phyloP scores from a whole-genome alignment of 2,113 vertebrate genomes.

The Zootoca vivipara region DNA sequence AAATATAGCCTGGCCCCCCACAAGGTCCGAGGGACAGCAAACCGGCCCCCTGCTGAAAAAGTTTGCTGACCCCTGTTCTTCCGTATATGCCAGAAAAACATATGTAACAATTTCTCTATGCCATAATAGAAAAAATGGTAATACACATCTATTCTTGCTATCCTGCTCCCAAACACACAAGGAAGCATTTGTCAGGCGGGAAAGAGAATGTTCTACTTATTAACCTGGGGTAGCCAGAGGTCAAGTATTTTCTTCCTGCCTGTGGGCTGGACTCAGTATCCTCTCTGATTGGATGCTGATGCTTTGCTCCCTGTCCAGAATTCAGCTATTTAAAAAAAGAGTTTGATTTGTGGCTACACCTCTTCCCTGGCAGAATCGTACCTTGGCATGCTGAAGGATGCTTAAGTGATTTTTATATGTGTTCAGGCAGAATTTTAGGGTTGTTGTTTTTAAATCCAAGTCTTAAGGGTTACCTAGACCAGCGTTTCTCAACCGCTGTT shows the following conservation, averaged over 20 bases:
- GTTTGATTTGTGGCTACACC: not conserved
- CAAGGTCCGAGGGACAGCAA: too few relatives aligned
- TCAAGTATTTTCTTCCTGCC: not conserved
- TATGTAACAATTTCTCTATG: too few relatives aligned
- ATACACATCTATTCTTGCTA: too few relatives aligned
- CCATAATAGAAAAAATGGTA: too few relatives aligned
- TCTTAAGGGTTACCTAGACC: not conserved
- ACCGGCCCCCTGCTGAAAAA: too few relatives aligned
- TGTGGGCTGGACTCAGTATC: not conserved
- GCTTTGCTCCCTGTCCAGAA: not conserved
- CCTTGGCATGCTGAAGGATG: not conserved
- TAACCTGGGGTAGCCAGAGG: not conserved
- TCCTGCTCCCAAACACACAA: not conserved
- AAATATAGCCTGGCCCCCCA: too few relatives aligned
- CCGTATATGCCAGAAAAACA: too few relatives aligned
- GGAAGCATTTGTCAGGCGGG: not conserved
- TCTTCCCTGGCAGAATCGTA: not conserved
- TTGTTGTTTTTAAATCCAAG: not conserved
- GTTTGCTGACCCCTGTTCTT: too few relatives aligned
- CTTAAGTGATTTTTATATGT: not conserved
- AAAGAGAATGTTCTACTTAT: not conserved
- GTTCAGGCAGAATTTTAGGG: too few relatives aligned
- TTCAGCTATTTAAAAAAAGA: not conserved
- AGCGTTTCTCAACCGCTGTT: too few relatives aligned
- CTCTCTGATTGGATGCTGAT: not conserved